Evolutionary conservation across 35 echinoderm and acorn worm genomes (phyloP), one percentile per base, ranked within the genome.

Genomic region (Ophiothrix spiculata): DNA sequence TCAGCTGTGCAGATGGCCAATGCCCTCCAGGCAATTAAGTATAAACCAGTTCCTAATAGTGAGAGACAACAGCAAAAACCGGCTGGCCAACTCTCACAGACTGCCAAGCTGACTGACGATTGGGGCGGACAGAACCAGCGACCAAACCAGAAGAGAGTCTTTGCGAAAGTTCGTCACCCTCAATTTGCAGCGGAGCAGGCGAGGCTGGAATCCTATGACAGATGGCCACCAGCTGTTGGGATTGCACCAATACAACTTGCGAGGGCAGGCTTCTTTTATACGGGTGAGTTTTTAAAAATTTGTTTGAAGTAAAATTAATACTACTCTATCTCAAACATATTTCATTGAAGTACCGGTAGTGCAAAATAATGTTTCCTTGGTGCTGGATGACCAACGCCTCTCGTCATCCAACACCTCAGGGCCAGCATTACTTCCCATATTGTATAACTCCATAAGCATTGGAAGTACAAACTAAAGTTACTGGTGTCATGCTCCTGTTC

Each of bases 201-300:
- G 75, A 54, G 96, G 36, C 35, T 99, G 56, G 77, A 83, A 54
- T 94, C 96, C 6, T 99, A 64, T 84, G 81, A 54, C 42, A 33
- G 39, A 0, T 99, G 96, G 96, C 96, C 96, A 1, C 21, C 13
- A 56, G 56, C 39, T 39, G 75, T 33, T 40, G 78, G 76, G 1
- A 77, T 84, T 37, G 82, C 56, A 31, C 87, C 91, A 1, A 36
- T 39, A 42, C 35, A 80, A 63, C 80, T 99, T 0, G 96, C 92
- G 25, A 81, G 89, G 38, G 95, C 95, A 41, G 96, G 96, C 36
- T 99, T 99, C 76, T 99, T 91, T 56, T 88, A 88, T 83, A 94
- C 96, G 89, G 96, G 96, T 99, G 3, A 82, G 31, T n/a, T n/a
- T n/a, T n/a, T n/a, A n/a, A n/a, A n/a, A n/a, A n/a, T n/a, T n/a